Conservation (phyloP, 2,797 vertebrate species). For the Perodicticus potto region DNA sequence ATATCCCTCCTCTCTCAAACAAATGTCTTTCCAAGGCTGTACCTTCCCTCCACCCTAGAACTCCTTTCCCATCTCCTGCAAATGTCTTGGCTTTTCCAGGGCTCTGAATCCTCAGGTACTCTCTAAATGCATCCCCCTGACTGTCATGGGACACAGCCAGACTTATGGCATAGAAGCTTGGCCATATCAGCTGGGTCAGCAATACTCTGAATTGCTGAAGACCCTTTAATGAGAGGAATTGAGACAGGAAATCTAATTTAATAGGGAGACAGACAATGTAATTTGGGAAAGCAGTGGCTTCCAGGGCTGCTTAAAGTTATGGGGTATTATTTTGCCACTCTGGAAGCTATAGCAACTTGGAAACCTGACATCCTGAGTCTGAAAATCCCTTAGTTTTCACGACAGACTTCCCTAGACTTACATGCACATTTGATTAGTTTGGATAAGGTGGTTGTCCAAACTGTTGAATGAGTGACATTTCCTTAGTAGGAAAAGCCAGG, state of each 20-base stretch:
- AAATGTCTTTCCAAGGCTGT: not conserved
- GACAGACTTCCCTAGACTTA: not conserved
- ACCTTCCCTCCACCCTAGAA: not conserved
- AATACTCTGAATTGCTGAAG: conserved; percentile 18
- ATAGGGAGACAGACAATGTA: conserved; percentile 26
- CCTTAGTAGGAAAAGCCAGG: conserved; percentile 27
- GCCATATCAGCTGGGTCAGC: not conserved
- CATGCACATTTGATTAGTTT: not conserved
- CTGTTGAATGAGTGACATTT: not conserved
- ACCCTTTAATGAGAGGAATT: conserved; percentile 59
- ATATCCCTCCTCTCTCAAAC: conserved; percentile 2
- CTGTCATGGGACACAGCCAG: not conserved
- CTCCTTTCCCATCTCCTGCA: not conserved
- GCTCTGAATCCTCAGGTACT: not conserved
- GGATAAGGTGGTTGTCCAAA: not conserved
- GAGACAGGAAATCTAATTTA: conserved; percentile 57
- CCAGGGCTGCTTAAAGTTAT: conserved; percentile 7
- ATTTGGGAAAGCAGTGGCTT: not conserved
- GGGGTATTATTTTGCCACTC: conserved; percentile 44
- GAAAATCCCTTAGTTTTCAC: conserved; percentile 25
- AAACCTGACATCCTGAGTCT: conserved; percentile 40
- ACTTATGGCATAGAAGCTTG: conserved; percentile 27
- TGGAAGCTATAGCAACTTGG: conserved; percentile 30
- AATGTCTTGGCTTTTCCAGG: not conserved
- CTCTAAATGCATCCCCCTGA: not conserved